These are phyloP conservation scores for Drosophila mayri DNA, from an alignment of 1,140 invertebrate species.

Conservation along the genomic window DNA sequence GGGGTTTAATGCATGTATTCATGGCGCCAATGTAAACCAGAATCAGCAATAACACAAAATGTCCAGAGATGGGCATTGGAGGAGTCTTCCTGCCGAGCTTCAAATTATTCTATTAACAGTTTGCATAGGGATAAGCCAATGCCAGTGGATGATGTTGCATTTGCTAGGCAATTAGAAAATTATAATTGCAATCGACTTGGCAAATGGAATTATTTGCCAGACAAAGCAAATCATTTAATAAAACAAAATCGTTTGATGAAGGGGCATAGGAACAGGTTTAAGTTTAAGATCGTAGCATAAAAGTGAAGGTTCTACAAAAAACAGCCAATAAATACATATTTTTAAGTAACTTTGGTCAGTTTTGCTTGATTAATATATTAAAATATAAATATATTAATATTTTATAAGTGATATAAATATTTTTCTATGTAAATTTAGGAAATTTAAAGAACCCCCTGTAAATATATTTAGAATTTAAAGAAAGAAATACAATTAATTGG, in stretches of 20 bases:
- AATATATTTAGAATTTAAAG: not conserved
- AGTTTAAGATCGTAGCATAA: not conserved
- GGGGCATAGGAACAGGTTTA: not conserved
- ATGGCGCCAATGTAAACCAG: slow-evolving; percentile 25
- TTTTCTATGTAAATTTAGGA: too few relatives aligned
- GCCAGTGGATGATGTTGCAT: slow-evolving; percentile 2
- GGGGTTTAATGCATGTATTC: slow-evolving; percentile 57
- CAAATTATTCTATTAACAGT: slow-evolving; percentile 55
- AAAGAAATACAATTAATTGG: not conserved
- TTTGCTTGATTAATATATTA: not conserved
- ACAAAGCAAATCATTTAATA: slow-evolving; percentile 9
- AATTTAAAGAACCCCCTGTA: too few relatives aligned
- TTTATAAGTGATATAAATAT: not conserved
- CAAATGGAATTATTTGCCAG: not conserved
- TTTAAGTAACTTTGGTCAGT: too few relatives aligned
- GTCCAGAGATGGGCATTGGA: not conserved
- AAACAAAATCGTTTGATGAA: not conserved
- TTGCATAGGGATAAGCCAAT: slow-evolving; percentile 15
- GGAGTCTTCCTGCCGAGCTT: slow-evolving; percentile 6
- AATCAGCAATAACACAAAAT: slow-evolving; percentile 17
- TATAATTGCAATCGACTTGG: slow-evolving; percentile 11
- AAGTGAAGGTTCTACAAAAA: not conserved
- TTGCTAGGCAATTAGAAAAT: slow-evolving; percentile 13
- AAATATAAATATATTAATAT: not conserved
- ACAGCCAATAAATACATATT: accelerated